Base-by-base conservation (phyloP, 2,888 invertebrate species). In the Hylaea fasciaria region DNA sequence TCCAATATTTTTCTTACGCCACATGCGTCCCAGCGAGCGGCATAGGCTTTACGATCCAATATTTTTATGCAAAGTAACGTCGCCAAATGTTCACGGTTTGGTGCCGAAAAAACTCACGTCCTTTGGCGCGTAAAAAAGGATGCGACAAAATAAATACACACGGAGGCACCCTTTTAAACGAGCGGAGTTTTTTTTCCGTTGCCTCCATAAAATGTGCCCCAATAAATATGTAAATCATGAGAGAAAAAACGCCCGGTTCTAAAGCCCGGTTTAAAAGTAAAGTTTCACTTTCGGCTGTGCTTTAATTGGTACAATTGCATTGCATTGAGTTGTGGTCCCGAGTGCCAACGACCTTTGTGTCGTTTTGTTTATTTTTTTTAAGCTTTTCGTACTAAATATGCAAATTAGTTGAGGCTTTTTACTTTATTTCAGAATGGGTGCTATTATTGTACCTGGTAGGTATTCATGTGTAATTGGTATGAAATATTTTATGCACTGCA, bases 121-220 rank as follows among this genome's bases (percentile, higher is more conserved):
- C 89, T 89, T 86, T 88, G 74, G 86, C 87, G 85, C 89, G 87
- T 90, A 91, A 92, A 92, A 86, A 92, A 89, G 89, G 91, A 91
- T 90, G 90, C 88, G 91, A 89, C 91, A 91, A 82, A 89, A 92
- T 92, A 92, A 92, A 92, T 92, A 92, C 89, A 92, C 91, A 88
- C 78, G 76, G 75, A 87, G 86, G 85, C 90, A 91, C 91, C 91
- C 92, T 92, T 92, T 92, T 88, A 91, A 91, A 92, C 87, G 83
- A 82, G 85, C 87, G 81, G 78, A 82, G 86, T 86, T 90, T 91
- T 81, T 87, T 91, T 88, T 72, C 82, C 82, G 83, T 74, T 85
- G 85, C 86, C 81, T 75, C 86, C 89, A 90, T 92, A 92, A 92
- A 92, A 89, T 89, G 89, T 87, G 92, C 88, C 89, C 92, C 91